A percentile compares a stretch with the other conserved stretches of the same genome.
Conservation (phyloP, 2,797 vertebrate genomes). For the Sorex maritimensis region DNA sequence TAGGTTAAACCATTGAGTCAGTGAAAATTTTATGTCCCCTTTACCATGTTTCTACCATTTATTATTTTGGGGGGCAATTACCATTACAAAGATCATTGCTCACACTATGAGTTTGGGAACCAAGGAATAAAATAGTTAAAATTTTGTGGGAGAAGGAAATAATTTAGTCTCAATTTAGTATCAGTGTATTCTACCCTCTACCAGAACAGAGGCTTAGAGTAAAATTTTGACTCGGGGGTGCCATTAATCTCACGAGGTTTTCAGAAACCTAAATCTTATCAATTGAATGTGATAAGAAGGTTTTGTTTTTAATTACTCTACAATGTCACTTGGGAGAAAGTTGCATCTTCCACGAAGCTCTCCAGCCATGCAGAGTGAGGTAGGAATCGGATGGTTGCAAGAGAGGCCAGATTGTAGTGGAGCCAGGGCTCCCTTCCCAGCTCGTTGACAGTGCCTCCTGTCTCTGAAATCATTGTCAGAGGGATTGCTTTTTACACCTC, state of each 20-base stretch:
- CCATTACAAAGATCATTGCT: slow-evolving; percentile 47
- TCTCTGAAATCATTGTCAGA: slow-evolving; percentile 27
- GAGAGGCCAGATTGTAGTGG: neutral
- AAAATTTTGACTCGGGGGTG: slow-evolving; percentile 49
- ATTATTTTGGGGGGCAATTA: slow-evolving; percentile 45
- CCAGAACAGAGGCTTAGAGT: slow-evolving; percentile 1
- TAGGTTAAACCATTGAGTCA: slow-evolving; percentile 43
- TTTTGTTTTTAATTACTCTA: slow-evolving; percentile 35
- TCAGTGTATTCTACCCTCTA: neutral
- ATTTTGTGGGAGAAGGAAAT: slow-evolving; percentile 47
- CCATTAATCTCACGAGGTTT: slow-evolving; percentile 18
- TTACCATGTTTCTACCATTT: neutral
- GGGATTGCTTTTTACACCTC: neutral
- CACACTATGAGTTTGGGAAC: neutral
- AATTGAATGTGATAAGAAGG: slow-evolving; percentile 31
- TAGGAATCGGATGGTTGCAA: neutral
- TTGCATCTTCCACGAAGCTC: neutral
- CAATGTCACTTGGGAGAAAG: neutral
- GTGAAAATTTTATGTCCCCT: no score
- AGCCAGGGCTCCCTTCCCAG: neutral
- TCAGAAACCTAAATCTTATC: slow-evolving; percentile 1
- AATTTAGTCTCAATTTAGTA: slow-evolving; percentile 17
- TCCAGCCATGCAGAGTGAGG: neutral
- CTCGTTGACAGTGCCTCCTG: neutral
- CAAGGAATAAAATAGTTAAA: slow-evolving; percentile 41